Evolutionary conservation across 2,113 vertebrate species (phyloP).

Genomic region (human): GRCh38 chr1:243994501-243995000

Average conservation of each 20-base stretch:
- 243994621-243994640: neutral
- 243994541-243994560: neutral
- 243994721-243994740: neutral
- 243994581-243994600: neutral
- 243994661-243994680: neutral
- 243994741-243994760: neutral
- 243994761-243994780: neutral
- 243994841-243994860: neutral
- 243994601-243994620: neutral
- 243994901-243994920: neutral
- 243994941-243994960: neutral
- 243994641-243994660: neutral
- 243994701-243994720: neutral
- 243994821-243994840: neutral
- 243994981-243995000: neutral
- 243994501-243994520: neutral
- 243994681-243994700: neutral
- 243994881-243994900: neutral
- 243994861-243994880: neutral
- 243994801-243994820: neutral
- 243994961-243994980: neutral
- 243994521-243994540: neutral
- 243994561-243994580: neutral
- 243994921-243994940: neutral
- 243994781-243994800: neutral